Conservation (phyloP, 2,113 vertebrate species). For the Blennius ocellaris region DNA sequence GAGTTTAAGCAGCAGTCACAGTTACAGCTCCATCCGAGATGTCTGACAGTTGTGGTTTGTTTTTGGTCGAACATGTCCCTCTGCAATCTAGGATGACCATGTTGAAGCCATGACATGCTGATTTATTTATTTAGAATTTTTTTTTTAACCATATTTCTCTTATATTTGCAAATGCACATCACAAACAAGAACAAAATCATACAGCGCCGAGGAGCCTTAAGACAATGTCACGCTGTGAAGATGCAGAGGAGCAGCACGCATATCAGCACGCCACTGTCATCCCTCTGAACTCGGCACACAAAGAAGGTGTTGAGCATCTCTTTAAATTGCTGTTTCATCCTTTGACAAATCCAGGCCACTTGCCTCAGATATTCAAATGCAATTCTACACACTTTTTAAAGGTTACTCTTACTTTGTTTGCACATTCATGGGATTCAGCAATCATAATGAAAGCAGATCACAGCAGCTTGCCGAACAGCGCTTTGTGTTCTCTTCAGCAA, state of each 20-base stretch:
- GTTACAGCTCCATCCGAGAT: not conserved
- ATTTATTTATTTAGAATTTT: too few relatives aligned
- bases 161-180: too few relatives aligned
- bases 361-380: constrained; percentile 23
- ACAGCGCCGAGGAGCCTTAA: constrained; percentile 12
- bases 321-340: constrained; percentile 34
- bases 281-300: constrained; percentile 37
- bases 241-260: constrained; percentile 3
- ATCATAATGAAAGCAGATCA: constrained; percentile 13
- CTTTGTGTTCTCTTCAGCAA: constrained; percentile 31
- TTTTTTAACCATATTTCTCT: not conserved
- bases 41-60: too few relatives aligned
- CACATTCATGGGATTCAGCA: constrained; percentile 34
- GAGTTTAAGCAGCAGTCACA: not conserved
- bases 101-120: not conserved
- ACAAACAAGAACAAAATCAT: not conserved
- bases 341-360: constrained; percentile 7
- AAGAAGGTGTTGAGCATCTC: constrained; percentile 10
- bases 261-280: constrained; percentile 16
- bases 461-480: constrained; percentile 18
- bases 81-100: not conserved
- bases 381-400: not conserved
- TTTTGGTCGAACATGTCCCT: too few relatives aligned
- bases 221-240: constrained; percentile 3
- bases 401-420: constrained; percentile 20